Base-by-base conservation (phyloP, 2,113 vertebrate genomes). In the Tylochromis polylepis region DNA sequence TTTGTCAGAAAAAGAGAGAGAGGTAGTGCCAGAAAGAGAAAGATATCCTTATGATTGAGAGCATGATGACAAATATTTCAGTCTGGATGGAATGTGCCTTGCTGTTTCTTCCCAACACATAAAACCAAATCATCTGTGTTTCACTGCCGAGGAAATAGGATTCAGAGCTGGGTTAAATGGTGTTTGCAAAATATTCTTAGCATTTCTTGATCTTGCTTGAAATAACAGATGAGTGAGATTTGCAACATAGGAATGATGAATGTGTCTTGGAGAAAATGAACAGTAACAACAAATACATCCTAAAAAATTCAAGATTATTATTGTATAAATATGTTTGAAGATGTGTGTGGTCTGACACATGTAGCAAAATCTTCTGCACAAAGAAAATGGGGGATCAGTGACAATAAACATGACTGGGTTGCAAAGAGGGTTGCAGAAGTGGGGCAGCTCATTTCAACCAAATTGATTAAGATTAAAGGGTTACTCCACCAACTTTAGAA, bases 1-100 rank as follows among this genome's bases (percentile, higher is more conserved):
- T 91, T 91, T 91, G 58, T 93, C 88, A 91, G 91, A 72, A 41
- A 84, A 14, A 86, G 70, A 86, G 67, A 77, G 75, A 83, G 34
- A 27, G 22, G 38, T 59, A 81, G 24, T 79, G 79, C 4, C 4
- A 67, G 59, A 49, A 29, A 80, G 53, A 67, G 80, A 70, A 81
- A 78, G 80, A 75, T 11, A 70, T 85, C 49, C 75, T 79, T 51
- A 46, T 38, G 1, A 88, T 57, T 43, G 56, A 90, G 75, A 86
- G 85, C 77, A 81, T 8, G 67, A 90, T 92, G 88, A 90, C 84
- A 87, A 90, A 91, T 89, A 88, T 85, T 94, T 92, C 82, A 89
- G 62, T 89, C 86, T 93, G 90, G 75, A 81, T 65, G 49, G 84
- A 91, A 91, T 86, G 80, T 85, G 82, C 51, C 56, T 85, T 5